Evolutionary conservation across 2,888 invertebrate genomes (phyloP).

Genomic region (Drosophila multiciliata): DNA sequence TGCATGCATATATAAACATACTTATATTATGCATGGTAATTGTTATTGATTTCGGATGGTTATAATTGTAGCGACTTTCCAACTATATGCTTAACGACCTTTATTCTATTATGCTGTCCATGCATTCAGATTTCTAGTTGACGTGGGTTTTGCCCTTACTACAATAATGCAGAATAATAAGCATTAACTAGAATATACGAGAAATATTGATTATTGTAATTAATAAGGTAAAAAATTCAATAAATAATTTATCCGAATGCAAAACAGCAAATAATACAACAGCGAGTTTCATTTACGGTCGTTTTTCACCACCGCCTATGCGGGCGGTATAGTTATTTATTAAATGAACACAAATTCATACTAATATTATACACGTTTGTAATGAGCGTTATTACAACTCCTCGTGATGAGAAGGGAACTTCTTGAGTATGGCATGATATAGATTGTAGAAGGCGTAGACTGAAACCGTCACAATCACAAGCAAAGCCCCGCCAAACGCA

Average conservation of each 20-base stretch:
- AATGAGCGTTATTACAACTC: conserved; percentile 87
- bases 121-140: conserved; percentile 61
- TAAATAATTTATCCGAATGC: conserved; percentile 75
- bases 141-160: conserved; percentile 13
- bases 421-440: conserved; percentile 92
- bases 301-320: conserved; percentile 18
- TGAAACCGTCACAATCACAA: conserved; percentile 92
- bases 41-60: conserved; percentile 41
- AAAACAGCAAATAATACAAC: conserved; percentile 57
- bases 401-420: conserved; percentile 92
- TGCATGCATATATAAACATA: not conserved
- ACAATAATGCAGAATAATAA: conserved; percentile 17
- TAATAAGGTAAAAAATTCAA: conserved; percentile 47
- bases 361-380: conserved; percentile 35
- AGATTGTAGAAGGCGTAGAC: conserved; percentile 94
- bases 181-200: conserved; percentile 20
- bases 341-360: conserved; percentile 48
- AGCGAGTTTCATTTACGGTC: conserved; percentile 27
- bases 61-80: conserved; percentile 17
- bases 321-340: conserved; percentile 10
- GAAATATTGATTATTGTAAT: conserved; percentile 56
- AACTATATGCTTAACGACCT: conserved; percentile 18
- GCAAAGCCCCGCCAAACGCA: conserved; percentile 91
- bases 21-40: conserved; percentile 15
- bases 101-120: conserved; percentile 60